These are phyloP conservation scores for Hylomyscus alleni DNA, from an alignment of 2,797 vertebrate genomes.

Conservation along the genomic window DNA sequence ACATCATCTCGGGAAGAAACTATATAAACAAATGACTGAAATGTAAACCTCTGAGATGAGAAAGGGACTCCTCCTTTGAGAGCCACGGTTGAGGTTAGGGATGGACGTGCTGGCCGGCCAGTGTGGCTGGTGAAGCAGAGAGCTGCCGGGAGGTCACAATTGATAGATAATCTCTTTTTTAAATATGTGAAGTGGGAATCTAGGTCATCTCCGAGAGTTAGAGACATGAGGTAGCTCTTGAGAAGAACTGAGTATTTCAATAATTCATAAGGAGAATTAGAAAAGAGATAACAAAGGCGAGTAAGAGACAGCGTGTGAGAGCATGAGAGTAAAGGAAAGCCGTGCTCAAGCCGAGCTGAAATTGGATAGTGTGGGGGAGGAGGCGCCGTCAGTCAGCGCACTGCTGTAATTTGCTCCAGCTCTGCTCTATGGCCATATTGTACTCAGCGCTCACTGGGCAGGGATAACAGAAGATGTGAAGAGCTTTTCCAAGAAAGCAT, in stretches of 20 bases:
- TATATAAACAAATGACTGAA: neutral
- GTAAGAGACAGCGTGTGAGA: neutral
- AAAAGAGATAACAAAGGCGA: slow-evolving; percentile 8
- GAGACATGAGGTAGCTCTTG: slow-evolving; percentile 3
- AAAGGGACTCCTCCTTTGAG: slow-evolving; percentile 23
- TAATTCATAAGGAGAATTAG: slow-evolving; percentile 57
- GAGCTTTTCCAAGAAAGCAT: slow-evolving; percentile 27
- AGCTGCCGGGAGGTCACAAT: neutral
- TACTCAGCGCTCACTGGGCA: neutral
- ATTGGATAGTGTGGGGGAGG: neutral
- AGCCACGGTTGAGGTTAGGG: neutral
- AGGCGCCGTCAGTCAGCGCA: neutral
- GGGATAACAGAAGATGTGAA: neutral
- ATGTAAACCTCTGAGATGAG: slow-evolving; percentile 37
- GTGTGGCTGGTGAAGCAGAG: neutral
- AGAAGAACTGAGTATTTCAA: slow-evolving; percentile 42
- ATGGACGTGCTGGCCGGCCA: neutral
- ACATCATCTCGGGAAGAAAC: neutral
- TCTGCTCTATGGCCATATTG: neutral
- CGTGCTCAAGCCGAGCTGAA: neutral
- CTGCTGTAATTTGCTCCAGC: neutral
- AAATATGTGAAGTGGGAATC: slow-evolving; percentile 1
- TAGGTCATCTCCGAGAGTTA: slow-evolving; percentile 61
- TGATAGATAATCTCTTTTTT: neutral
- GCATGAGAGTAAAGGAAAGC: neutral